Evolutionary conservation across 2,888 invertebrate species (phyloP).

Genomic region (Cheilosia impressa): DNA sequence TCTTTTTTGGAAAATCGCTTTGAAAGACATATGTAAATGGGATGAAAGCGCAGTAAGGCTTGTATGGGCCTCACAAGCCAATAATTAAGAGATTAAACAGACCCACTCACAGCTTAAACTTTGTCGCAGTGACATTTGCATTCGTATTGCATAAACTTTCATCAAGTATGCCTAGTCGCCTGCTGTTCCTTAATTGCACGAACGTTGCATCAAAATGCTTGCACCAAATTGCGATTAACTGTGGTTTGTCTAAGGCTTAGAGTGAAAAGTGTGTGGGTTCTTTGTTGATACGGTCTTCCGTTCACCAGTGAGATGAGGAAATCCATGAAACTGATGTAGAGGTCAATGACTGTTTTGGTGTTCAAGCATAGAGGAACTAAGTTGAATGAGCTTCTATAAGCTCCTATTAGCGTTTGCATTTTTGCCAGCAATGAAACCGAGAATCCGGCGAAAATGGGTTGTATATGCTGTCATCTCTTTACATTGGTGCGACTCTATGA

Average conservation of each 20-base stretch:
- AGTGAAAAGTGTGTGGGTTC: background rate
- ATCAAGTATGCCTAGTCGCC: background rate
- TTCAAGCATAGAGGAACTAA: too few relatives aligned
- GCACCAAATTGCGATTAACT: background rate
- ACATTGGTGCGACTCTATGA: too few relatives aligned
- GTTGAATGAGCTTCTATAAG: too few relatives aligned
- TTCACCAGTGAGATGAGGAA: background rate
- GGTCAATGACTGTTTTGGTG: too few relatives aligned
- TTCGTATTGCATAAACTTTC: background rate
- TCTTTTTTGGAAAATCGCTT: slow-evolving; percentile 10
- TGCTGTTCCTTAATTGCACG: slow-evolving; percentile 21
- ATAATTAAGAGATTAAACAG: background rate
- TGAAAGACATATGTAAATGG: slow-evolving; percentile 38
- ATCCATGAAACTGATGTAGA: too few relatives aligned
- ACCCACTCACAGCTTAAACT: slow-evolving; percentile 17
- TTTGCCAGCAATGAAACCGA: too few relatives aligned
- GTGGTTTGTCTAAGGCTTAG: background rate
- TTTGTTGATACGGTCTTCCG: background rate
- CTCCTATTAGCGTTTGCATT: too few relatives aligned
- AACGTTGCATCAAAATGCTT: background rate
- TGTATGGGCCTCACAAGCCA: too few relatives aligned
- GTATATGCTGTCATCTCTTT: too few relatives aligned
- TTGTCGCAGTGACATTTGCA: background rate
- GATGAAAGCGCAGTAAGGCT: background rate
- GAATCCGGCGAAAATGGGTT: too few relatives aligned